phyloP scores from a whole-genome alignment of 2,113 vertebrate species.

The Rhinolophus sinicus region DNA sequence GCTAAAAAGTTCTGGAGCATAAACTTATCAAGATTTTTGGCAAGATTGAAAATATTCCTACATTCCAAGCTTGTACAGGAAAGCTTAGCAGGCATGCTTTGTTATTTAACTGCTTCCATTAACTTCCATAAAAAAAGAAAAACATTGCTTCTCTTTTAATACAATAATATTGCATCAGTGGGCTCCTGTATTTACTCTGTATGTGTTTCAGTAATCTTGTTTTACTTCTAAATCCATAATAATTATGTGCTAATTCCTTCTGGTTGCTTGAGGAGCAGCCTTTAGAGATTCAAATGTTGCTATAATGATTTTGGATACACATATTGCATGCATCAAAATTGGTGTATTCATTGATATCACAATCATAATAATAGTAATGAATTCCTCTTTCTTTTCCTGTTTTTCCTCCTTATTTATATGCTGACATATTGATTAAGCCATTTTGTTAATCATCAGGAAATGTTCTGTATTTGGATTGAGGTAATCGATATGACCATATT shows the following conservation, averaged over 20 bases:
- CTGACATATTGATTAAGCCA: not conserved
- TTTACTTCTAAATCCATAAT: slow-evolving; percentile 23
- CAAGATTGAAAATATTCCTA: not conserved
- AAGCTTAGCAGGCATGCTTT: not conserved
- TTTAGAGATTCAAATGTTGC: not conserved
- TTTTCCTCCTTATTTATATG: not conserved
- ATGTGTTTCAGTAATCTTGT: not conserved
- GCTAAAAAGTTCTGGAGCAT: not conserved
- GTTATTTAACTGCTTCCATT: not conserved
- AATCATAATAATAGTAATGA: not conserved
- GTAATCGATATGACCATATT: not conserved
- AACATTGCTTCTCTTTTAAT: not conserved
- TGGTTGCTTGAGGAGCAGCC: not conserved
- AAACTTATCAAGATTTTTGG: not conserved
- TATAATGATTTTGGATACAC: not conserved
- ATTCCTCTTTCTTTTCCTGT: not conserved
- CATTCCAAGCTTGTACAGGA: not conserved
- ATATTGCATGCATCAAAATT: not conserved
- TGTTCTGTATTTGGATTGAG: not conserved
- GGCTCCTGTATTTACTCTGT: not conserved
- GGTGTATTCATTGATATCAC: not conserved
- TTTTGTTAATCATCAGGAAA: not conserved
- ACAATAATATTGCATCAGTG: not conserved
- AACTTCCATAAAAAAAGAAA: not conserved
- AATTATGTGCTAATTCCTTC: not conserved